Conservation (phyloP, 1,140 invertebrate species). For the Heliconius melpomene region DNA sequence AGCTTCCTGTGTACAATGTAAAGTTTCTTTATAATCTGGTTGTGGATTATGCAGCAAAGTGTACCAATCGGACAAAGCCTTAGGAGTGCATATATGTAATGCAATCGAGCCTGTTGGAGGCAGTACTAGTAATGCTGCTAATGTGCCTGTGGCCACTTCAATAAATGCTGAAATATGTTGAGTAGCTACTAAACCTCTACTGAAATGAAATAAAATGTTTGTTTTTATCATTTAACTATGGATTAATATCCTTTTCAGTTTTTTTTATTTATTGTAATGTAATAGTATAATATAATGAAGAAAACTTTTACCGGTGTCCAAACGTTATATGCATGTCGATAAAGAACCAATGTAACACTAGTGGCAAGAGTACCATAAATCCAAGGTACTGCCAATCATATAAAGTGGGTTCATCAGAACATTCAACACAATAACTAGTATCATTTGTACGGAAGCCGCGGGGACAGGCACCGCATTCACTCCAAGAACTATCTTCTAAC, state of each 20-base stretch:
- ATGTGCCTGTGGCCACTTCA: conserved; percentile 88
- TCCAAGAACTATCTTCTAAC: conserved; percentile 85
- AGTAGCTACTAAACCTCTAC: conserved; percentile 75
- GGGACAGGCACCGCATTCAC: conserved; percentile 92
- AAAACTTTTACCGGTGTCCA: conserved; percentile 83
- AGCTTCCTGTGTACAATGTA: conserved; percentile 98
- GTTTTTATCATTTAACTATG: no score
- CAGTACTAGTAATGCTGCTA: conserved; percentile 88
- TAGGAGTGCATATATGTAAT: conserved; percentile 89
- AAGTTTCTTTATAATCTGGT: conserved; percentile 92
- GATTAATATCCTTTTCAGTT: neutral
- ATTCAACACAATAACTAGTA: conserved; percentile 85
- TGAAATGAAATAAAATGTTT: conserved; percentile 46
- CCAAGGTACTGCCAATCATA: conserved; percentile 97
- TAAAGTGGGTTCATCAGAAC: conserved; percentile 88
- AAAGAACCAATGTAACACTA: conserved; percentile 95
- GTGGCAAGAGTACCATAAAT: conserved; percentile 93
- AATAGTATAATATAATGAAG: conserved; percentile 17
- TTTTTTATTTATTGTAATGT: neutral
- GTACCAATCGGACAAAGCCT: conserved; percentile 96
- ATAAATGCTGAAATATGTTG: conserved; percentile 90
- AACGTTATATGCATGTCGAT: conserved; percentile 90
- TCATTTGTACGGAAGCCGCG: conserved; percentile 84
- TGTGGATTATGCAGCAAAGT: conserved; percentile 96
- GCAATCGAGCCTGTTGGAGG: conserved; percentile 89